Evolutionary conservation across 2,888 invertebrate species (phyloP).

Genomic region (Drosophila robusta): DNA sequence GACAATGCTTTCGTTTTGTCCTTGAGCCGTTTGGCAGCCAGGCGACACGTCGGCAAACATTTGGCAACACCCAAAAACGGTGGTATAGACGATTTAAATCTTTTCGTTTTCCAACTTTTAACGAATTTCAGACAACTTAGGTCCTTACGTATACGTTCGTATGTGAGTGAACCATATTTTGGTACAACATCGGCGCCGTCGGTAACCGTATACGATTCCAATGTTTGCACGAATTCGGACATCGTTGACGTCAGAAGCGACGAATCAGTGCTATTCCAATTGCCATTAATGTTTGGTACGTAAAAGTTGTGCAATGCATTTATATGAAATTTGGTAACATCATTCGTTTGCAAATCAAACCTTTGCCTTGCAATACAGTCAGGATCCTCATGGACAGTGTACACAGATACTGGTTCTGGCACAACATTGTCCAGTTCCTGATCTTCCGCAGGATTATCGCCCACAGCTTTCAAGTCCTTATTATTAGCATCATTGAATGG

Average conservation of each 20-base stretch:
- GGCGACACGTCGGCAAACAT: conserved; percentile 61
- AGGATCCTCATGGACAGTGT: conserved; percentile 75
- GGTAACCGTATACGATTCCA: conserved; percentile 44
- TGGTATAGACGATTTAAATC: conserved; percentile 40
- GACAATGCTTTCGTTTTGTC: conserved; percentile 6
- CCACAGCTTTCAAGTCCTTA: conserved; percentile 4
- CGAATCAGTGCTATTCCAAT: conserved; percentile 84
- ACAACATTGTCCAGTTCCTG: conserved; percentile 15
- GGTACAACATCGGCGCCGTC: conserved; percentile 83
- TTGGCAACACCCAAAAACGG: conserved; percentile 81
- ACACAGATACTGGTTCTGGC: conserved; percentile 24
- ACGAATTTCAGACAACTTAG: conserved; percentile 71
- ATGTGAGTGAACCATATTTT: conserved; percentile 80
- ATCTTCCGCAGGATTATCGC: conserved; percentile 8
- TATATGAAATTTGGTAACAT: conserved; percentile 86
- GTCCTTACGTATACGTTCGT: conserved; percentile 82
- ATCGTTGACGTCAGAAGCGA: conserved; percentile 37
- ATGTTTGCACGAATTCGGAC: conserved; percentile 16
- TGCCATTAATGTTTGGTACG: conserved; percentile 88
- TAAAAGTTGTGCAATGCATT: conserved; percentile 86
- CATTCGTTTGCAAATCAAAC: conserved; percentile 79
- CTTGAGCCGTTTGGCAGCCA: conserved; percentile 21
- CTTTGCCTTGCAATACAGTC: conserved; percentile 81
- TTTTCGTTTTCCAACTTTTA: conserved; percentile 45
- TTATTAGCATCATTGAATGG: background rate